Evolutionary conservation across 2,888 invertebrate species (phyloP), one percentile per base, ranked within the genome.

Genomic region (Drosophila pseudotalamancana): DNA sequence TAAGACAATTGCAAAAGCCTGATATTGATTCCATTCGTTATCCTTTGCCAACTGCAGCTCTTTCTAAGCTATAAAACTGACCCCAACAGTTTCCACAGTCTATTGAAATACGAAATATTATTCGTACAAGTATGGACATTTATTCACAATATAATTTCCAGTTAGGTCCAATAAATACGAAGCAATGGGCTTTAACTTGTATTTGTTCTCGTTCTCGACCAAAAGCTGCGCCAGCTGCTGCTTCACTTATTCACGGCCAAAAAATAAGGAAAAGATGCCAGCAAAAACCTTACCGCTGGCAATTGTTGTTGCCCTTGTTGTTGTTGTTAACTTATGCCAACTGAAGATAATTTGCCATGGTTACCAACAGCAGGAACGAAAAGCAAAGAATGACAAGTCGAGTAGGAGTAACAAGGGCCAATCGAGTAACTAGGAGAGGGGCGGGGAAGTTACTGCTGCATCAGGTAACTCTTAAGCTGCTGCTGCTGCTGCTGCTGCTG

Each of bases 331-430:
- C 82, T 82, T 82, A 84, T 86, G 78, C 81, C 84, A 82, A 75
- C 77, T 77, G 75, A 77, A 86, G 82, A 82, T 82, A 82, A 87
- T 82, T 87, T 87, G 84, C 82, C 76, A 82, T 82, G 82, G 82
- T 71, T 71, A 82, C 82, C 69, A 83, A 62, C 85, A 67, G 74
- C 74, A 71, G 71, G 59, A 70, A 67, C 72, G 61, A 71, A 71
- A 56, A 53, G 75, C 59, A 71, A 78, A 67, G 64, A 78, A 77
- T 56, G 68, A 57, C 59, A 60, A 66, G 35, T 39, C 37, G 35
- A 49, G 60, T 35, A 27, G 18, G 23, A 46, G 19, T 43, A 43
- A 43, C 43, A 29, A 43, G 29, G 18, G 43, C 27, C 23, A 23
- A 14, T n/a, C n/a, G n/a, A n/a, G n/a, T n/a, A n/a, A n/a, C 23